These are phyloP conservation scores for Macrostomum lignano DNA, from an alignment of 1,140 invertebrate genomes.

Conservation along the genomic window DNA sequence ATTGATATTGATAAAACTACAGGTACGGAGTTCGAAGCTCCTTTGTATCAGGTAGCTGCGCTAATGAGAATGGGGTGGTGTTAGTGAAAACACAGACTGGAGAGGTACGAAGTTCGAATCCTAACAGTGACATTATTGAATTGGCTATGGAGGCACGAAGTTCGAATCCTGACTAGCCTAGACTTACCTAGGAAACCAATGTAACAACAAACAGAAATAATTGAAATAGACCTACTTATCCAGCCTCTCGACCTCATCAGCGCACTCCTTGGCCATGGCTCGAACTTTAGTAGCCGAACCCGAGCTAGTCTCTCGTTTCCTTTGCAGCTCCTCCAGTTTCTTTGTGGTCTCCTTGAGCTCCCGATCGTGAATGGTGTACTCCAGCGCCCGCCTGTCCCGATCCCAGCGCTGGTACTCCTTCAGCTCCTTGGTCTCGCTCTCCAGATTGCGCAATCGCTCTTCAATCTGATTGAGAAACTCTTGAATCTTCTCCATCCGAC, in stretches of 20 bases:
- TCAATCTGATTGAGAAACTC: conserved; percentile 89
- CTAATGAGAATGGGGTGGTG: no score
- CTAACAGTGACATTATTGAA: no score
- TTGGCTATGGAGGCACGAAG: no score
- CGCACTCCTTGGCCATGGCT: conserved; percentile 3
- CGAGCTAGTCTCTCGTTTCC: conserved; percentile 55
- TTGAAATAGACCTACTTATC: not conserved
- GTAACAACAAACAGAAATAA: not conserved
- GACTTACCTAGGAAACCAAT: not conserved
- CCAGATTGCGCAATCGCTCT: conserved; percentile 67
- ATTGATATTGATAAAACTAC: no score
- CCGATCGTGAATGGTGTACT: conserved; percentile 89
- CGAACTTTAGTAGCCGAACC: conserved; percentile 13
- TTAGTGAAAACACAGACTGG: no score
- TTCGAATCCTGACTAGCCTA: no score
- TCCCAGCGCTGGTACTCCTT: conserved; percentile 99
- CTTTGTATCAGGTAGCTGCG: no score
- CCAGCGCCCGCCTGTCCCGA: conserved; percentile 62
- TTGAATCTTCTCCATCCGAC: conserved; percentile 91
- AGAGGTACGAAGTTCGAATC: no score
- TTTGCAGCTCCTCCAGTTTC: conserved; percentile 67
- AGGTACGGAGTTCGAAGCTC: no score
- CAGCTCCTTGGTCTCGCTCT: conserved; percentile 93
- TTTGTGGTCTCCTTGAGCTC: conserved; percentile 73
- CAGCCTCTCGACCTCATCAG: conserved; percentile 4